Evolutionary conservation across 2,888 invertebrate genomes (phyloP), one percentile per base, ranked within the genome.

Genomic region (Ophion ventricosus): DNA sequence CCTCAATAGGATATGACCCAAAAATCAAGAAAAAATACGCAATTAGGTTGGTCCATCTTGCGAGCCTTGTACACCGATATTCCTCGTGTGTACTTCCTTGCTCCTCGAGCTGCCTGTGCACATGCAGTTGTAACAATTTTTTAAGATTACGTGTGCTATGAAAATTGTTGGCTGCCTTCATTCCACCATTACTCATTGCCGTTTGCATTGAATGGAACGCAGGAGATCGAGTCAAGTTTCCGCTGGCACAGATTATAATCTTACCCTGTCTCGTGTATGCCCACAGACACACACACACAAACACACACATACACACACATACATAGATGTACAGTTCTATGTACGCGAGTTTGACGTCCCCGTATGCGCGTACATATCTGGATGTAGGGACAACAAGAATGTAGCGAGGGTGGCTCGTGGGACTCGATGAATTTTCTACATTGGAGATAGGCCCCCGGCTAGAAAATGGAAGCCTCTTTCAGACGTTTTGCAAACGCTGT

Each of bases 341-440:
- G 73, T 72, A 40, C 20, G 35, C 54, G 69, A 75, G 70, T 70
- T 70, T 63, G 63, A 61, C 63, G 69, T 78, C 70, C 49, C 43
- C 64, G 69, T 66, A 57, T 76, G 29, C 49, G 35, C 70, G 66
- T 67, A 73, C 63, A 74, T 61, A 72, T 80, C 66, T 73, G 82
- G 77, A 80, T 76, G 66, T 56, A 49, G 66, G 84, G 79, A 79
- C 61, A 84, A 76, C 84, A 84, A 84, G 84, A 84, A 84, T 84
- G 84, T 82, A 66, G 82, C 79, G 82, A 82, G 82, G 84, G 82
- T 82, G 84, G 84, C 79, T 84, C 84, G 84, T 84, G 84, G 82
- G 84, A 84, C 84, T 84, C 84, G 84, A 84, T 84, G 84, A 84
- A 84, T 84, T 84, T 84, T 84, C 84, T 84, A 66, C 84, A 82